phyloP scores from a whole-genome alignment of 2,888 invertebrate species.

The Drosophila anomalipes region DNA sequence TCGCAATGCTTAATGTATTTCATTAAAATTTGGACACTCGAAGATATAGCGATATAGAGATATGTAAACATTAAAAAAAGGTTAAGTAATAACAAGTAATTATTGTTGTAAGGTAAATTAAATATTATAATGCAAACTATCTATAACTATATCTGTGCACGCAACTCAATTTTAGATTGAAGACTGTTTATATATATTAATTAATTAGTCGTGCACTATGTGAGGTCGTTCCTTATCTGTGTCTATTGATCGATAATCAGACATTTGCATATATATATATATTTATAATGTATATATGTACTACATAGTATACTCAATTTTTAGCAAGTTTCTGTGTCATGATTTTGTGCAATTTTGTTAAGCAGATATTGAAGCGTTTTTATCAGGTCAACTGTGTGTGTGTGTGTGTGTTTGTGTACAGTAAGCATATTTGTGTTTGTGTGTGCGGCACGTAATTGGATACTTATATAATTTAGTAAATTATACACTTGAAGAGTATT shows the following conservation, averaged over 20 bases:
- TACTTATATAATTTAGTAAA: conserved; percentile 80
- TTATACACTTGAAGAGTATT: conserved; percentile 80
- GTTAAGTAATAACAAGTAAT: background rate
- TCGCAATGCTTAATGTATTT: background rate
- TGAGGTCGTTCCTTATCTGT: conserved; percentile 42
- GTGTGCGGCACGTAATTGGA: conserved; percentile 69
- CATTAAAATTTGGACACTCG: background rate
- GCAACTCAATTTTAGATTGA: conserved; percentile 6
- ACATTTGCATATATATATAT: background rate
- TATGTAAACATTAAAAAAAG: background rate
- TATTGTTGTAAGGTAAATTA: background rate
- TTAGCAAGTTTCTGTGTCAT: conserved; percentile 26
- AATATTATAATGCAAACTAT: background rate
- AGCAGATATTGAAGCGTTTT: conserved; percentile 47
- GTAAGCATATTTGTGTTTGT: conserved; percentile 12
- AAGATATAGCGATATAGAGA: background rate
- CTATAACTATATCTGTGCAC: background rate
- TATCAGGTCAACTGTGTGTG: conserved; percentile 36
- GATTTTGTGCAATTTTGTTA: conserved; percentile 38
- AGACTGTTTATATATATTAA: conserved; percentile 12
- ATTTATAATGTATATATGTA: background rate
- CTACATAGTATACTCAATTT: background rate
- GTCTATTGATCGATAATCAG: conserved; percentile 2
- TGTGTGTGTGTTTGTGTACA: conserved; percentile 1
- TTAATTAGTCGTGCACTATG: conserved; percentile 32